Conservation (phyloP, 2,113 vertebrate species). For the Pheucticus melanocephalus region DNA sequence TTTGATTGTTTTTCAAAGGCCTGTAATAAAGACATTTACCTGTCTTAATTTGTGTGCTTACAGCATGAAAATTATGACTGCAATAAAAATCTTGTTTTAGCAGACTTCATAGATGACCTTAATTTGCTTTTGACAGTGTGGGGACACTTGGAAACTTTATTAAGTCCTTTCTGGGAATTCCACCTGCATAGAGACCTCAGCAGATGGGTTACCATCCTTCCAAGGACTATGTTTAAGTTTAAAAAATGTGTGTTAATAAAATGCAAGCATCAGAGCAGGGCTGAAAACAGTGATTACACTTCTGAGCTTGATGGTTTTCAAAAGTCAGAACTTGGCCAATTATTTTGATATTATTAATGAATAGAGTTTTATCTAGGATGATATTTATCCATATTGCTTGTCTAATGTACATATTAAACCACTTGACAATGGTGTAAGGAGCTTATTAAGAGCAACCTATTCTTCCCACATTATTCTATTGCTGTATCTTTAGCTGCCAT, state of each 20-base stretch:
- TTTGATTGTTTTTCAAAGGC: not conserved
- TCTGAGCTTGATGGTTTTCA: not conserved
- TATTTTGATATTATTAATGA: not conserved
- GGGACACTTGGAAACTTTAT: not conserved
- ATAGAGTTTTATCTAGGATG: not conserved
- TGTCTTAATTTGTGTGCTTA: not conserved
- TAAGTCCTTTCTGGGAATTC: not conserved
- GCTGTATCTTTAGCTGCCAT: slow-evolving; percentile 22
- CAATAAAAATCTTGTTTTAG: not conserved
- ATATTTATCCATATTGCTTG: not conserved
- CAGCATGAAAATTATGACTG: not conserved
- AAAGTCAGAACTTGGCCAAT: not conserved
- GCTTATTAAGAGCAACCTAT: not conserved
- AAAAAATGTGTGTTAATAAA: not conserved
- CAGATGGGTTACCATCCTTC: not conserved
- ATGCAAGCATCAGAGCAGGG: not conserved
- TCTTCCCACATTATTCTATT: not conserved
- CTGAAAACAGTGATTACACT: not conserved
- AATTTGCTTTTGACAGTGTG: not conserved
- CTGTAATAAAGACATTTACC: not conserved
- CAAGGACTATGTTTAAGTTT: not conserved
- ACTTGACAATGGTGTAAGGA: not conserved
- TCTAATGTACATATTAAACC: not conserved
- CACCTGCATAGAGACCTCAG: not conserved
- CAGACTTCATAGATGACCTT: not conserved